Percentiles rank a stretch among this genome's conserved stretches.
Conservation (phyloP, 37 sponge, comb jelly and placozoan species). For the Ephydatia muelleri region DNA sequence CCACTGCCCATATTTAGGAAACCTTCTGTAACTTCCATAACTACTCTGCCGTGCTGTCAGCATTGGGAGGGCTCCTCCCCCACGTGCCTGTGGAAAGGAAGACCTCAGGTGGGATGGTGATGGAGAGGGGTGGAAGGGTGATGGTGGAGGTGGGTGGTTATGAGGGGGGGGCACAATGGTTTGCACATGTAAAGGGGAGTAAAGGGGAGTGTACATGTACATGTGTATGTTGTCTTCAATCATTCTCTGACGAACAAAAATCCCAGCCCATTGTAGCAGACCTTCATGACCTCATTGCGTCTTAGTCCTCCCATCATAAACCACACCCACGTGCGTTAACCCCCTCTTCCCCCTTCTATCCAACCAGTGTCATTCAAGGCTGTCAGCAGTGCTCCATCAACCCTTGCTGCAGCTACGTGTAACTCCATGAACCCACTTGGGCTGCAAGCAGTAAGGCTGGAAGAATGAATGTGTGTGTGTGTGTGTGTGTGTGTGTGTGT, state of each 20-base stretch:
- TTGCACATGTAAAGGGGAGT: not conserved
- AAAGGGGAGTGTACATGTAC: not conserved
- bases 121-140: too few relatives aligned
- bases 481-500: too few relatives aligned
- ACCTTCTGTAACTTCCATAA: slow-evolving; percentile 55
- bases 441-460: not conserved
- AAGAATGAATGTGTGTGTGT: not conserved
- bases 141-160: not conserved
- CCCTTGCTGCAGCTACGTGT: not conserved
- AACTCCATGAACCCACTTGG: not conserved
- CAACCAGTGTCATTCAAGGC: not conserved
- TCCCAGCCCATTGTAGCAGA: not conserved
- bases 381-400: not conserved
- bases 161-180: too few relatives aligned
- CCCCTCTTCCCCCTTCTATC: not conserved
- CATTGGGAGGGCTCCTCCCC: slow-evolving; percentile 14
- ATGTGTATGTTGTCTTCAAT: not conserved
- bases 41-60: slow-evolving; percentile 2
- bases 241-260: not conserved
- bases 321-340: not conserved
- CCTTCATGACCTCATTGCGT: not conserved
- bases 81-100: not conserved
- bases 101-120: not conserved
- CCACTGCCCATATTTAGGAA: slow-evolving; percentile 35
- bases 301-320: not conserved